phyloP scores from a whole-genome alignment of 2,888 invertebrate genomes.

The Orchesella flavescens region DNA sequence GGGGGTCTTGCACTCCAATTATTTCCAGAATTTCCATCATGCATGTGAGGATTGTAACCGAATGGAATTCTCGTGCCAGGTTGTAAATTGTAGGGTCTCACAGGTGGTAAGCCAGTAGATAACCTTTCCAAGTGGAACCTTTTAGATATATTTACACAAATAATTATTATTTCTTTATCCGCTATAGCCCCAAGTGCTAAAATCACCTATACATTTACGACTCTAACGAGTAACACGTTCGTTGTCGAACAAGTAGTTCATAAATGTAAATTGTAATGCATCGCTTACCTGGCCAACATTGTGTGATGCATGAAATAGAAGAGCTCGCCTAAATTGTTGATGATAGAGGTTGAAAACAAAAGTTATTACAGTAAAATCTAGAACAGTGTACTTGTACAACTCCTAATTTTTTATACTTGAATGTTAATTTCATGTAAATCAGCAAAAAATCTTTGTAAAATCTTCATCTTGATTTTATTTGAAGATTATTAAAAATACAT shows the following conservation, averaged over 20 bases:
- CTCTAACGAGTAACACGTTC: too few species aligned
- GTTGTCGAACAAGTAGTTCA: not conserved
- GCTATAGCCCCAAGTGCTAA: too few species aligned
- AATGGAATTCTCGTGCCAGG: conserved; percentile 54
- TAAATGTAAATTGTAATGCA: conserved; percentile 20
- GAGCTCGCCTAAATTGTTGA: conserved; percentile 78
- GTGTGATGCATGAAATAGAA: conserved; percentile 88
- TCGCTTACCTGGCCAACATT: conserved; percentile 78
- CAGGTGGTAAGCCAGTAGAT: conserved; percentile 47
- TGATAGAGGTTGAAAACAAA: conserved; percentile 7
- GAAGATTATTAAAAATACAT: too few species aligned
- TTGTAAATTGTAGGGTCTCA: conserved; percentile 50
- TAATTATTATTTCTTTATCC: too few species aligned
- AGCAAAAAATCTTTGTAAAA: not conserved
- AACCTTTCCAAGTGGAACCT: conserved; percentile 61
- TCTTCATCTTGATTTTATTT: not conserved
- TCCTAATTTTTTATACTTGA: not conserved
- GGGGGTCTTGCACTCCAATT: conserved; percentile 60
- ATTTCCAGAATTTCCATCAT: conserved; percentile 62
- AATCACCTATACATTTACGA: too few species aligned
- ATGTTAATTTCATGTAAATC: not conserved
- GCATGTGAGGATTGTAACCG: conserved; percentile 60
- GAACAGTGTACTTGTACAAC: too few species aligned
- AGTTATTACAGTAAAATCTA: not conserved
- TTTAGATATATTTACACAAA: not conserved